phyloP scores from a whole-genome alignment of 2,888 invertebrate genomes.

The Callosobruchus maculatus region DNA sequence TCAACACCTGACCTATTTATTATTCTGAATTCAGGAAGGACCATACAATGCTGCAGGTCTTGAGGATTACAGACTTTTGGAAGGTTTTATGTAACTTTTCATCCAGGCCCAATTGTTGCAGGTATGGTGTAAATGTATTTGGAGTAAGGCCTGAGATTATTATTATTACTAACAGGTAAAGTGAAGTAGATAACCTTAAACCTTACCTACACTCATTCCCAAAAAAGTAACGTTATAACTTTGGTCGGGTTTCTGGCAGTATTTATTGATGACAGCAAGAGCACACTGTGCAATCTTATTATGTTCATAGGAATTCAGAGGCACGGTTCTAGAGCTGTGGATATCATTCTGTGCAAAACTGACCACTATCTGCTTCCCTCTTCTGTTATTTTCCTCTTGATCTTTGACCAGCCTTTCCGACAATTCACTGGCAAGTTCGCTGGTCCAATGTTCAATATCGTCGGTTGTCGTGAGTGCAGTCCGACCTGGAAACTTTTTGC shows the following conservation, averaged over 20 bases:
- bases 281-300: slow-evolving; percentile 65
- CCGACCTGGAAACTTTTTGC: slow-evolving; percentile 88
- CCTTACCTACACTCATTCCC: slow-evolving; percentile 66
- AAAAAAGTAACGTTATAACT: slow-evolving; percentile 60
- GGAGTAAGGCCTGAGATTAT: no score
- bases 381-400: slow-evolving; percentile 73
- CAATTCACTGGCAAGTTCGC: slow-evolving; percentile 77
- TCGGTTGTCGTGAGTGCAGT: slow-evolving; percentile 65
- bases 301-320: slow-evolving; percentile 60
- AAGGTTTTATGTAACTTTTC: no score
- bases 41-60: no score
- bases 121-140: no score
- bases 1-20: no score
- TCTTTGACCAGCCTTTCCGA: slow-evolving; percentile 80
- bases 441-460: slow-evolving; percentile 74
- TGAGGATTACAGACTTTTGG: no score
- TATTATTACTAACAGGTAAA: no score
- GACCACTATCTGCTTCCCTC: slow-evolving; percentile 75
- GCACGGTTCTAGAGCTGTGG: slow-evolving; percentile 63
- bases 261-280: slow-evolving; percentile 63
- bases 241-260: slow-evolving; percentile 38
- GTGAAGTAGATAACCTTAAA: no score
- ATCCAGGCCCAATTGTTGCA: no score
- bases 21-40: no score
- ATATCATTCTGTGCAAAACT: slow-evolving; percentile 62